Evolutionary conservation across 2,888 invertebrate genomes (phyloP).

Genomic region (Yponomeuta plumbellus): DNA sequence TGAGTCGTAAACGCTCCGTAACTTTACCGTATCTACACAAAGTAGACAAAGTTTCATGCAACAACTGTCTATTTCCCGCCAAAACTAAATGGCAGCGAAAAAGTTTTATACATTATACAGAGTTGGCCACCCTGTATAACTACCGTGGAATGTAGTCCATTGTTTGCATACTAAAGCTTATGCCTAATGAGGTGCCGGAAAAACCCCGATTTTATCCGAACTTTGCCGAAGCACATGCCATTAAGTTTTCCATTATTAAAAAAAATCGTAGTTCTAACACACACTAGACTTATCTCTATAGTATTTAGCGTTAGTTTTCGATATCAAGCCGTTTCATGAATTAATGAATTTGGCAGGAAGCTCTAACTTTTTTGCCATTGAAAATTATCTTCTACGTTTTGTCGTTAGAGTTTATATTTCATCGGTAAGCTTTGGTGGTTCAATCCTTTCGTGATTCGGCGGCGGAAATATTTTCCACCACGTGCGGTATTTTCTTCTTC

Average conservation of each 20-base stretch:
- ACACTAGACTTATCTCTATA: neutral
- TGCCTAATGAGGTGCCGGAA: constrained; percentile 15
- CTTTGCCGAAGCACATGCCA: neutral
- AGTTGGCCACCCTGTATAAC: too few relatives aligned
- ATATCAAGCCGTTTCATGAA: neutral
- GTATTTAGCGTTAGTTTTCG: neutral
- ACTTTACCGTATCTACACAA: too few relatives aligned
- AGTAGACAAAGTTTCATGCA: too few relatives aligned
- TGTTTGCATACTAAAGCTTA: constrained; percentile 15
- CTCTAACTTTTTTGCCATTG: neutral
- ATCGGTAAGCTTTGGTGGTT: constrained; percentile 16
- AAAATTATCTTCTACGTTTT: neutral
- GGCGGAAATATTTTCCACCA: constrained; percentile 37
- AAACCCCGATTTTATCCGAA: neutral
- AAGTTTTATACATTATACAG: too few relatives aligned
- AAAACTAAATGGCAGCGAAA: too few relatives aligned
- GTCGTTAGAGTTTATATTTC: neutral
- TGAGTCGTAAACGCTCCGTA: too few relatives aligned
- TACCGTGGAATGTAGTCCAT: neutral
- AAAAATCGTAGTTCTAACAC: neutral
- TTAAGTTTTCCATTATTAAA: neutral
- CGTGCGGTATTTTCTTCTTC: constrained; percentile 52
- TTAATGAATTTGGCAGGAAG: neutral
- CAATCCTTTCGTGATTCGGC: constrained; percentile 24
- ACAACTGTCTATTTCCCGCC: too few relatives aligned